A percentile compares a stretch with the other conserved stretches of the same genome.
These are phyloP conservation scores for Pocillopora verrucosa DNA, from an alignment of 64 coral and sea anemone genomes.

Conservation along the genomic window DNA sequence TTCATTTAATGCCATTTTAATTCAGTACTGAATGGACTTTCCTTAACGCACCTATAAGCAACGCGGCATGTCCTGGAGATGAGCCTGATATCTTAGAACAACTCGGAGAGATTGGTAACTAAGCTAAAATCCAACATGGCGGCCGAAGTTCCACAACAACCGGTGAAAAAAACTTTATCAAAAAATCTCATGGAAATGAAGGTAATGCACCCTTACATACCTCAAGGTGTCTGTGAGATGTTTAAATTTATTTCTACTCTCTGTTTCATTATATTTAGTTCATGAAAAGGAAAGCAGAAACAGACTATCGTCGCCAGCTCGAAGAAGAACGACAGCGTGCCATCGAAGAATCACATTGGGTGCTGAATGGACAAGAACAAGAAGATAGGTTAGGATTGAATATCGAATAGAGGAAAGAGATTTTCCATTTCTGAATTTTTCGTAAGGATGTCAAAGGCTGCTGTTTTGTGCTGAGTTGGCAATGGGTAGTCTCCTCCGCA, in stretches of 20 bases:
- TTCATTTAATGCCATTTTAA: too few relatives aligned
- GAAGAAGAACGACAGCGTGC: constrained; percentile 67
- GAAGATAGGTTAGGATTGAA: constrained; percentile 43
- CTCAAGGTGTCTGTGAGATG: neutral
- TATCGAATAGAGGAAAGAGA: neutral
- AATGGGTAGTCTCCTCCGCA: too few relatives aligned
- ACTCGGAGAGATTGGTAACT: constrained; percentile 1
- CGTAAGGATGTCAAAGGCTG: too few relatives aligned
- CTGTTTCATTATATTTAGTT: constrained; percentile 40
- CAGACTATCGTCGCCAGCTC: constrained; percentile 68
- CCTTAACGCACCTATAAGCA: too few relatives aligned
- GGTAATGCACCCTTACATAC: constrained; percentile 10
- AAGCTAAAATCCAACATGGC: constrained; percentile 47
- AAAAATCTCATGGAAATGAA: constrained; percentile 91
- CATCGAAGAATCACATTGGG: constrained; percentile 81
- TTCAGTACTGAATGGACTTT: too few relatives aligned
- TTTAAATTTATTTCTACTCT: neutral
- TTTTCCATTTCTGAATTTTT: too few relatives aligned
- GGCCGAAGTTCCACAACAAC: neutral
- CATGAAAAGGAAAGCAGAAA: constrained; percentile 75
- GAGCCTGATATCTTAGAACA: too few relatives aligned
- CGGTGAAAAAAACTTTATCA: constrained; percentile 52
- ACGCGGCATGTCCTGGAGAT: too few relatives aligned
- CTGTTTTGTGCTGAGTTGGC: too few relatives aligned
- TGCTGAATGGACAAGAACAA: constrained; percentile 23